These are phyloP conservation scores for Chrysopilus asiliformis DNA, from an alignment of 2,888 invertebrate genomes.

Conservation along the genomic window DNA sequence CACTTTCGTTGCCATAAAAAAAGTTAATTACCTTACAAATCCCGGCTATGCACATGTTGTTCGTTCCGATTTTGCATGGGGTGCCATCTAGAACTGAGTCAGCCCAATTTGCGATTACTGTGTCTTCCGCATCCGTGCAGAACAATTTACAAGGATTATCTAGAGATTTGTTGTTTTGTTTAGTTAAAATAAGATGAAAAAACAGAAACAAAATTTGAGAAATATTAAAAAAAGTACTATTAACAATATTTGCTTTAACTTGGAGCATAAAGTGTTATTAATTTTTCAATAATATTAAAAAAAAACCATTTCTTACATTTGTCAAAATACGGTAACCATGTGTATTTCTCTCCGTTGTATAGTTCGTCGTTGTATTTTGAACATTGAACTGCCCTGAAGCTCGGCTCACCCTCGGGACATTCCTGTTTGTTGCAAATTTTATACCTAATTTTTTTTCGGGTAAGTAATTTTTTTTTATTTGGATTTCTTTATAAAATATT, in stretches of 20 bases:
- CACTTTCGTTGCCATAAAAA: neutral
- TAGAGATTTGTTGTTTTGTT: constrained; percentile 21
- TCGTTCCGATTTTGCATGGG: constrained; percentile 65
- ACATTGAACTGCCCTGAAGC: constrained; percentile 68
- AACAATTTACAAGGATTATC: constrained; percentile 69
- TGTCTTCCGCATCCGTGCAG: constrained; percentile 64
- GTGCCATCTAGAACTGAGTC: constrained; percentile 73
- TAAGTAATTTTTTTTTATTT: no score
- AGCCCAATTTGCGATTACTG: constrained; percentile 58
- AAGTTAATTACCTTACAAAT: constrained; percentile 54
- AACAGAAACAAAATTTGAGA: no score
- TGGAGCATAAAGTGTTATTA: no score
- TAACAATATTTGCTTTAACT: no score
- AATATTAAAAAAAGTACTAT: no score
- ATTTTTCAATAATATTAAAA: constrained; percentile 2
- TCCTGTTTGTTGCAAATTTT: constrained; percentile 67
- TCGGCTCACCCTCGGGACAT: constrained; percentile 55
- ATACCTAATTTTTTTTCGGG: no score
- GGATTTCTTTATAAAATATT: no score
- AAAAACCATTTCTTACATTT: constrained; percentile 40
- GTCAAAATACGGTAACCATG: constrained; percentile 61
- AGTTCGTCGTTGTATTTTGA: constrained; percentile 52
- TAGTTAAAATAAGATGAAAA: neutral
- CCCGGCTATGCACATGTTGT: constrained; percentile 73
- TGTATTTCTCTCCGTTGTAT: constrained; percentile 52